Conservation (phyloP, 2,113 vertebrate genomes). For the Chaetops frenatus region DNA sequence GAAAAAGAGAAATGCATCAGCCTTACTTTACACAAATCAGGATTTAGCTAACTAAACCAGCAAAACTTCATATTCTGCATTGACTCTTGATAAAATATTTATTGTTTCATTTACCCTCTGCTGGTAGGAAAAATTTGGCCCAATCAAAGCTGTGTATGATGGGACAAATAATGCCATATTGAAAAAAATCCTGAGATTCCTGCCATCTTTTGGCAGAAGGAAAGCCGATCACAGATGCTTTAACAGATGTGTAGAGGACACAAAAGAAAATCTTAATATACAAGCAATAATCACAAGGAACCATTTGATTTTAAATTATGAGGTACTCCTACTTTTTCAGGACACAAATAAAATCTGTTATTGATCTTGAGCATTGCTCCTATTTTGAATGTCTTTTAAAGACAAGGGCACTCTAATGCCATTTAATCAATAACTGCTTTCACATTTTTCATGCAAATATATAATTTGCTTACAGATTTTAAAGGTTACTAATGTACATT, state of each 20-base stretch:
- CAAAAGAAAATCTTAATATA: not conserved
- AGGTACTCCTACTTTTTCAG: not conserved
- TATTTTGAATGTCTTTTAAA: conserved; percentile 64
- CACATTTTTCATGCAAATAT: conserved; percentile 12
- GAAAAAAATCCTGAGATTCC: not conserved
- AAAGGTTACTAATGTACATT: not conserved
- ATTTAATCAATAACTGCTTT: conserved; percentile 63
- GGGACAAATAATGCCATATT: not conserved
- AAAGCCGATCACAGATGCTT: not conserved
- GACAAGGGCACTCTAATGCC: conserved; percentile 28
- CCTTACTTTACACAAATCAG: not conserved
- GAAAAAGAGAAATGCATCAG: not conserved
- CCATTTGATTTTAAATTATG: conserved; percentile 20
- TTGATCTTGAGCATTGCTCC: conserved; percentile 43
- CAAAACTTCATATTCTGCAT: not conserved
- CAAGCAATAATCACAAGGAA: not conserved
- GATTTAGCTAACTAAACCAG: not conserved
- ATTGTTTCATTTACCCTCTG: not conserved
- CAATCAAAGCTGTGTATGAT: not conserved
- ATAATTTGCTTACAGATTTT: conserved; percentile 42
- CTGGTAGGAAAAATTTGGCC: not conserved
- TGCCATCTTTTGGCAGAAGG: not conserved
- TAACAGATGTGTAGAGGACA: not conserved
- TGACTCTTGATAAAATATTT: not conserved
- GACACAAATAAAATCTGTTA: conserved; percentile 59